phyloP scores from a whole-genome alignment of 2,113 vertebrate species.

The Chrysemys picta region DNA sequence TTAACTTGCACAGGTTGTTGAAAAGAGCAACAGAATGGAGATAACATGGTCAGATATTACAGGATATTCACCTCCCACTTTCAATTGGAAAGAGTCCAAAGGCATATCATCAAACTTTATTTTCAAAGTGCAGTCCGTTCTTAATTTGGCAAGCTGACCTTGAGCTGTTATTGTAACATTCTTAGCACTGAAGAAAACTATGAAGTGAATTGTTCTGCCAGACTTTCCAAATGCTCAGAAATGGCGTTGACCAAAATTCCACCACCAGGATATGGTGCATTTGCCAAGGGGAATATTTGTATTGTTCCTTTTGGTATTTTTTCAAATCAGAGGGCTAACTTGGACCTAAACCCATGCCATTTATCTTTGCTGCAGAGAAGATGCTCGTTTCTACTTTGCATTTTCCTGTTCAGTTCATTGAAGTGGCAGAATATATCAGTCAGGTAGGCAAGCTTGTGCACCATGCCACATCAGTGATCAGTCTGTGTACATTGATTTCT shows the following conservation, averaged over 20 bases:
- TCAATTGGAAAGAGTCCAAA: background rate
- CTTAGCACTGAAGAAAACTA: background rate
- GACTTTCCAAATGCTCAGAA: background rate
- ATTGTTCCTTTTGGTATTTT: too few relatives aligned
- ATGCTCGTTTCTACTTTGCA: background rate
- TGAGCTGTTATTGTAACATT: background rate
- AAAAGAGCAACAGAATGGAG: background rate
- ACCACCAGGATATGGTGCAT: too few relatives aligned
- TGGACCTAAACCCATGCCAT: background rate
- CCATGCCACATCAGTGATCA: background rate
- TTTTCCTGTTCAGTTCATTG: background rate
- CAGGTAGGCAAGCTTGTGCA: background rate
- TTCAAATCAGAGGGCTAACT: background rate
- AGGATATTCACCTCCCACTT: background rate
- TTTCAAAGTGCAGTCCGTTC: background rate
- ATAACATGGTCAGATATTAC: background rate
- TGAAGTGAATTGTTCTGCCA: background rate
- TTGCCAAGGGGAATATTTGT: too few relatives aligned
- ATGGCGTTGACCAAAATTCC: background rate
- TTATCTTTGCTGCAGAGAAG: background rate
- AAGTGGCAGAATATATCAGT: background rate
- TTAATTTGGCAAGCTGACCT: background rate
- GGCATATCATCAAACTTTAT: background rate
- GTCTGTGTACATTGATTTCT: background rate
- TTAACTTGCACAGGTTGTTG: background rate